These are phyloP conservation scores for Pampusana beccarii DNA, from an alignment of 2,113 vertebrate genomes.

Conservation along the genomic window DNA sequence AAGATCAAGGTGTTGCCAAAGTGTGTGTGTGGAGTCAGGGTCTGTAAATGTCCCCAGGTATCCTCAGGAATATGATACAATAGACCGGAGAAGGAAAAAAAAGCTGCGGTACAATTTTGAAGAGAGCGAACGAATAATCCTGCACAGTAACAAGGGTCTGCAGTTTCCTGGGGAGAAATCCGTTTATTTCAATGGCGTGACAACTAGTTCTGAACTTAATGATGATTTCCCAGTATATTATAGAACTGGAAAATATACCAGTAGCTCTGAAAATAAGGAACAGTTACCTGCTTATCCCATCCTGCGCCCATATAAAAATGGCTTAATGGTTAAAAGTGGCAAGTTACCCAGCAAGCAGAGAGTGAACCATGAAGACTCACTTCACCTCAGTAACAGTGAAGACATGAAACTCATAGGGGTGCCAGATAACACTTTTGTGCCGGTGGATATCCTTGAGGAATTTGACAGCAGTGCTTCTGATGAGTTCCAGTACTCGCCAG, in stretches of 20 bases:
- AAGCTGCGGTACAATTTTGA: slow-evolving; percentile 70
- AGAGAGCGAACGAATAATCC: background rate
- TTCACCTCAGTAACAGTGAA: slow-evolving; percentile 65
- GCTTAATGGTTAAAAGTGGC: slow-evolving; percentile 87
- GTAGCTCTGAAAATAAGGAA: slow-evolving; percentile 33
- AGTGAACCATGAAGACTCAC: slow-evolving; percentile 47
- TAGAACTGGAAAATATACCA: background rate
- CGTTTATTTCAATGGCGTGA: background rate
- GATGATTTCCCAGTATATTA: background rate
- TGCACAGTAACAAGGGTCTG: background rate
- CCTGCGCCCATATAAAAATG: slow-evolving; percentile 83
- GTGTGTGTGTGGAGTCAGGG: slow-evolving; percentile 59
- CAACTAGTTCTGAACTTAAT: background rate
- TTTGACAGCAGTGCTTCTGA: slow-evolving; percentile 87
- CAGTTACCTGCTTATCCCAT: slow-evolving; percentile 17
- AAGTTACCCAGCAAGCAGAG: slow-evolving; percentile 74
- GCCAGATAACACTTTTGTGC: slow-evolving; percentile 38
- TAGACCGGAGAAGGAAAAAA: slow-evolving; percentile 85
- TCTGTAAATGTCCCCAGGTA: slow-evolving; percentile 72
- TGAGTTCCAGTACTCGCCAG: slow-evolving; percentile 81
- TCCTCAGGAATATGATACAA: slow-evolving; percentile 86
- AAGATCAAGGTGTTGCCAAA: slow-evolving; percentile 48
- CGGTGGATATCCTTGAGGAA: slow-evolving; percentile 70
- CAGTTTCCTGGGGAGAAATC: background rate
- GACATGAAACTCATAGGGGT: slow-evolving; percentile 18